Evolutionary conservation across 2,797 vertebrate genomes (phyloP).

Genomic region (Eospalax fontanierii): DNA sequence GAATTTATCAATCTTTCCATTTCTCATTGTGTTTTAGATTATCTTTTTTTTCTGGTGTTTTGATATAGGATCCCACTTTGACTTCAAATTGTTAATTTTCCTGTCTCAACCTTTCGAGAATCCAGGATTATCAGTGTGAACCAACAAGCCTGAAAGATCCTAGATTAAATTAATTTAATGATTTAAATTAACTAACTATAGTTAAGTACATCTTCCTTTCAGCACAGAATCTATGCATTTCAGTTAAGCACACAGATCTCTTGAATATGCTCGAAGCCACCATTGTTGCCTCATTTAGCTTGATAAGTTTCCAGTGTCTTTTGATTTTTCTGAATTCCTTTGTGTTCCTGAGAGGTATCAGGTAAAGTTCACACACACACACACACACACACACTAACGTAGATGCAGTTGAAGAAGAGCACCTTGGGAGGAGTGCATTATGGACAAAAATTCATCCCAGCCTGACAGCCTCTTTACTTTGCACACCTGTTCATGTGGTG

Average conservation of each 20-base stretch:
- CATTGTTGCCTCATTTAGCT: neutral
- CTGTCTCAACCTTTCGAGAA: neutral
- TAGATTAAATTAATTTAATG: neutral
- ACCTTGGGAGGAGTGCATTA: neutral
- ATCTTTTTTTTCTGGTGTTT: neutral
- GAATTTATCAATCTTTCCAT: neutral
- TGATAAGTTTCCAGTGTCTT: neutral
- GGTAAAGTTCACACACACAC: neutral
- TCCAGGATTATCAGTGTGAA: neutral
- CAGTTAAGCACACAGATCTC: neutral
- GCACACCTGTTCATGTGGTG: constrained; percentile 28
- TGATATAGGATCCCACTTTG: neutral
- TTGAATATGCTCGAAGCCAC: too few relatives aligned
- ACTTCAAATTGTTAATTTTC: neutral
- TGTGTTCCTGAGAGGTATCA: neutral
- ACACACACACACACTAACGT: neutral
- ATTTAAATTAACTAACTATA: neutral
- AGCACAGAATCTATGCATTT: neutral
- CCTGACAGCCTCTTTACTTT: constrained; percentile 54
- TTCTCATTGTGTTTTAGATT: neutral
- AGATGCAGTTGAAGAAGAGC: constrained; percentile 51
- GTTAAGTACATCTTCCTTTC: neutral
- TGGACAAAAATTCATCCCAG: constrained; percentile 41
- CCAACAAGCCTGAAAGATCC: neutral
- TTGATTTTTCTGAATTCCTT: constrained; percentile 4